Conservation (phyloP, 1,140 invertebrate species). For the Nasonia longicornis region DNA sequence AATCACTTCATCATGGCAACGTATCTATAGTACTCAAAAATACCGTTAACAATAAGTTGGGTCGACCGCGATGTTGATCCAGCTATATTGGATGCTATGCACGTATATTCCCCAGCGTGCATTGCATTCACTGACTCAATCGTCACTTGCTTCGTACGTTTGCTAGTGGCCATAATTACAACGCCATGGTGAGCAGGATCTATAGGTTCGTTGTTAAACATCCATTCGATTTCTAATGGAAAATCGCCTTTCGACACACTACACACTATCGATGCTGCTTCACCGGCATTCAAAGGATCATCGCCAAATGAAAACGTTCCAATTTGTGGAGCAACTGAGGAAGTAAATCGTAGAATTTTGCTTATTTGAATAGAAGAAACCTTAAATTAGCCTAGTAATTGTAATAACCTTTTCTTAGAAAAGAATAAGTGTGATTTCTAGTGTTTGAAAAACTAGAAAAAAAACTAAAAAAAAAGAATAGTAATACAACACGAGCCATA, state of each 20-base stretch:
- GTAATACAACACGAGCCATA: not conserved
- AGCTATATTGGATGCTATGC: conserved; percentile 80
- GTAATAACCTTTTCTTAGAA: not conserved
- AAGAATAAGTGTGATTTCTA: not conserved
- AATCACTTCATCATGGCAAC: not conserved
- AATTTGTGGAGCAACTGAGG: conserved; percentile 76
- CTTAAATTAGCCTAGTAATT: not conserved
- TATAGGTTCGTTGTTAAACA: conserved; percentile 75
- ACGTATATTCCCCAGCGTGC: conserved; percentile 82
- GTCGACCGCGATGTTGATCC: conserved; percentile 77
- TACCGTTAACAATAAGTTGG: conserved; percentile 81
- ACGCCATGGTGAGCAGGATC: conserved; percentile 60
- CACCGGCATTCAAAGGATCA: conserved; percentile 65
- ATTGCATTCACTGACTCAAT: conserved; percentile 53
- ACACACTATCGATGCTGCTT: conserved; percentile 73
- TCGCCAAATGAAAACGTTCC: conserved; percentile 77
- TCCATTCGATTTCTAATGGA: conserved; percentile 79
- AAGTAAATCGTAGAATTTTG: conserved; percentile 45
- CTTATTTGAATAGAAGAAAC: not conserved
- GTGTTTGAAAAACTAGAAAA: too few relatives aligned
- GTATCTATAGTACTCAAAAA: conserved; percentile 18
- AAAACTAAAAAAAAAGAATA: not conserved
- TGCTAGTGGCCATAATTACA: conserved; percentile 31
- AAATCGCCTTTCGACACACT: conserved; percentile 79
- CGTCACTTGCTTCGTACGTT: conserved; percentile 33